Evolutionary conservation across 2,888 invertebrate species (phyloP), one percentile per base, ranked within the genome.

Genomic region (Leptarthrus brevirostris): DNA sequence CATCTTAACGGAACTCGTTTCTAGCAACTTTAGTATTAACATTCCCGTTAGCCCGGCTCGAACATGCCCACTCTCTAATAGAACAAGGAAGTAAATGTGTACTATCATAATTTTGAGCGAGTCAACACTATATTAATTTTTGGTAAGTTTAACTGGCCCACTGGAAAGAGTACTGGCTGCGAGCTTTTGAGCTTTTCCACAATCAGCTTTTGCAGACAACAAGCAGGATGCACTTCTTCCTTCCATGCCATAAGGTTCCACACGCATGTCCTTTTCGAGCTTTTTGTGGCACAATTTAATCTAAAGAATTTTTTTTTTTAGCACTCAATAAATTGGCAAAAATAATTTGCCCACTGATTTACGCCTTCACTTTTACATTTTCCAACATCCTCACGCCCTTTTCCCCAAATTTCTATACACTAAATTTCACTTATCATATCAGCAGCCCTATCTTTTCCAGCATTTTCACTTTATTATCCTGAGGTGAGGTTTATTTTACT

Each of bases 191-290:
- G 44, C 47, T 47, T 26, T 64, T 34, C 40, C 20, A 14, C 64
- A 18, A 36, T 22, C 18, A 64, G 44, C 47, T 64, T 64, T 44
- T 16, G 12, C 34, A 47, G 22, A 44, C 34, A 24, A 14, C 64
- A 44, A 44, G 36, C 64, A 36, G n/a, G 16, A 64, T 64, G 24
- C 24, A 64, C 40, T 18, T 44, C 47, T 16, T 47, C 22, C 22
- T 5, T 24, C 36, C 26, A 16, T 64, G 47, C 44, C 24, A 64
- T 47, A 44, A 64, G 36, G 1, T 64, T 22, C 20, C 44, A 36
- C 36, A 64, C 64, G 64, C 64, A 64, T 64, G 64, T 44, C 64
- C 64, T 64, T 44, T 14, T n/a, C 5, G 3, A 64, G 64, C 64
- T 64, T 64, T 64, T 44, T 49, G 18, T n/a, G 40, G 10, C n/a